A percentile compares a stretch with the other conserved stretches of the same genome.
These are phyloP conservation scores for Perca fluviatilis DNA, from an alignment of 2,113 vertebrate genomes.

Conservation along the genomic window DNA sequence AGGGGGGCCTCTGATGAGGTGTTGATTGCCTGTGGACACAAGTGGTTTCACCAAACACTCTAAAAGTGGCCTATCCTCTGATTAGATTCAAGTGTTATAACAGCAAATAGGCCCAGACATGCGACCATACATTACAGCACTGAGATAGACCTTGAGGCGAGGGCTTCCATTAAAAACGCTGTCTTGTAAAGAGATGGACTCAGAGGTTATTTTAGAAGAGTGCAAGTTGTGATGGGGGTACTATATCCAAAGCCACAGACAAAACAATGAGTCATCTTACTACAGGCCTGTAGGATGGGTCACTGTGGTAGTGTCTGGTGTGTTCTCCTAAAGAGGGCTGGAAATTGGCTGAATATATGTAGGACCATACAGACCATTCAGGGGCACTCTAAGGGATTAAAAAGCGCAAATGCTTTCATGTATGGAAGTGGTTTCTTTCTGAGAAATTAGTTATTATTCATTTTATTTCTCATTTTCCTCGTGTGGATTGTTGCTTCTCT, in stretches of 20 bases:
- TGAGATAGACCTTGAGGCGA: conserved; percentile 52
- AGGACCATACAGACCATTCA: not conserved
- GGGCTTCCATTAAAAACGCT: conserved; percentile 58
- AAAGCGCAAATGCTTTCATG: not conserved
- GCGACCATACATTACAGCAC: conserved; percentile 53
- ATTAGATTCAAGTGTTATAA: conserved; percentile 80
- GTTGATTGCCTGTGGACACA: conserved; percentile 83
- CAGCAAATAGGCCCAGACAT: conserved; percentile 75
- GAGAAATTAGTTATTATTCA: not conserved
- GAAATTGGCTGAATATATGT: conserved; percentile 2
- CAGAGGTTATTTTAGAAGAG: conserved; percentile 53
- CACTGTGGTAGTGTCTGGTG: not conserved
- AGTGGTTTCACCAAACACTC: conserved; percentile 81
- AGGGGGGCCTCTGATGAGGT: conserved; percentile 79
- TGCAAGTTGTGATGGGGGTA: not conserved
- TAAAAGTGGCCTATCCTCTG: conserved; percentile 77
- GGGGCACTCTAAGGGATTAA: not conserved
- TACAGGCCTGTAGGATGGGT: not conserved
- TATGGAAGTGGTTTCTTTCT: not conserved
- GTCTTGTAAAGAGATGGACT: conserved; percentile 42
- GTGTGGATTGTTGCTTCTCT: not conserved
- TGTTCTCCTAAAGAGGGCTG: not conserved
- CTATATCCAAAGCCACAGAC: not conserved
- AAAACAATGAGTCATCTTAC: conserved; percentile 13
- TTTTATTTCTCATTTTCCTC: not conserved